Conservation (phyloP, 2,113 vertebrate genomes). For the Tragelaphus buxtoni region DNA sequence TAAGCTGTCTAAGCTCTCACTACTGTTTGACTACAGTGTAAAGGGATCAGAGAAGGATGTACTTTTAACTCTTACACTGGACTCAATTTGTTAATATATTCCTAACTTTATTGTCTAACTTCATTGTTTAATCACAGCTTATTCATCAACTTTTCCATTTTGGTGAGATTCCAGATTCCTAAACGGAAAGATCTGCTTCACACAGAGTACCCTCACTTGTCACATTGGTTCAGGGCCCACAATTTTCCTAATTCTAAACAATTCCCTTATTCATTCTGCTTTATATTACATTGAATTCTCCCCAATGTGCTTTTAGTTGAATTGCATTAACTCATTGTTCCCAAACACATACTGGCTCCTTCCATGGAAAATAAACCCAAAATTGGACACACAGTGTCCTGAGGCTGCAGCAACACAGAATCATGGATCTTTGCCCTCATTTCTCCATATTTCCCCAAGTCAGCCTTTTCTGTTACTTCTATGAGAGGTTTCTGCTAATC, state of each 20-base stretch:
- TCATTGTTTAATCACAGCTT: constrained; percentile 29
- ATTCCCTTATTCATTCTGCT: constrained; percentile 15
- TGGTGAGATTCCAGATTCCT: not conserved
- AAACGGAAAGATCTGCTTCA: not conserved
- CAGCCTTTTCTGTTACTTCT: not conserved
- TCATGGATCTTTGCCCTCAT: not conserved
- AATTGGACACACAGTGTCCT: not conserved
- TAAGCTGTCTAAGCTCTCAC: not conserved
- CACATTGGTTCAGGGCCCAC: not conserved
- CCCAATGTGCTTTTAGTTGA: constrained; percentile 25
- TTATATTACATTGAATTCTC: not conserved
- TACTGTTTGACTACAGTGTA: not conserved
- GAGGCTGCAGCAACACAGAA: not conserved
- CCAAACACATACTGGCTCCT: constrained; percentile 1
- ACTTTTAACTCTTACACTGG: not conserved
- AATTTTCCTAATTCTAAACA: constrained; percentile 35
- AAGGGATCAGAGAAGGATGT: not conserved
- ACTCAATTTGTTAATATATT: not conserved
- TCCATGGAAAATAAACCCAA: constrained; percentile 38
- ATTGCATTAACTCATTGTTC: constrained; percentile 45
- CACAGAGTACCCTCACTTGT: not conserved
- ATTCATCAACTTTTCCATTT: not conserved
- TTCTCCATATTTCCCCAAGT: not conserved
- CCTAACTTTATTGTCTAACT: not conserved
- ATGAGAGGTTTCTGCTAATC: not conserved